Evolutionary conservation across 2,113 vertebrate species (phyloP).

Genomic region (Chiloscyllium plagiosum): DNA sequence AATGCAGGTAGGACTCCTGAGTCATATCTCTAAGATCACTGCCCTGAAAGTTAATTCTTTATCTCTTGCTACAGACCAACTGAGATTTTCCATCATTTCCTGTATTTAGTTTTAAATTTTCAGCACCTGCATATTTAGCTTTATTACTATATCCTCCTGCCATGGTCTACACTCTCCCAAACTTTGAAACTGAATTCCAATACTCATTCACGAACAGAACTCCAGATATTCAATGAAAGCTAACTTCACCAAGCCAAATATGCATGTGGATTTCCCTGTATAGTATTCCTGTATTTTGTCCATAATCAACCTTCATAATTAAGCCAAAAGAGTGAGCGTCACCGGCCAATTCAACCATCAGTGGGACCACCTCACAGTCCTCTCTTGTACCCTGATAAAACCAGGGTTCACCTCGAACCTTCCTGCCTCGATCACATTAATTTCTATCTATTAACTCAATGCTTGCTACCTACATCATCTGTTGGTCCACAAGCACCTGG

Average conservation of each 20-base stretch:
- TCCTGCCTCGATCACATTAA: neutral
- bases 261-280: too few relatives aligned
- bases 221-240: too few relatives aligned
- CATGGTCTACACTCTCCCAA: too few relatives aligned
- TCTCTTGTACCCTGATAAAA: neutral
- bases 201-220: too few relatives aligned
- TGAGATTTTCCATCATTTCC: neutral
- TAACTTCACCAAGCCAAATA: too few relatives aligned
- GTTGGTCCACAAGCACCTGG: neutral
- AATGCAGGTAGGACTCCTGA: conserved; percentile 38
- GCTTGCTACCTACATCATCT: neutral
- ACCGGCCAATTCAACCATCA: neutral
- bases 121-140: neutral
- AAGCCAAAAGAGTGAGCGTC: neutral
- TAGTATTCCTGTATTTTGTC: too few relatives aligned
- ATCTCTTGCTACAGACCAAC: neutral
- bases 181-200: too few relatives aligned
- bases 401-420: neutral
- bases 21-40: neutral
- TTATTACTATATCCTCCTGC: neutral
- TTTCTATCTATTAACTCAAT: neutral
- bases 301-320: too few relatives aligned
- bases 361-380: neutral
- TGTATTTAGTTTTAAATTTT: neutral
- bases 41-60: neutral